Percentiles rank a stretch among this genome's conserved stretches.
Conservation (phyloP, 1,140 invertebrate genomes). For the Hestina assimilis region DNA sequence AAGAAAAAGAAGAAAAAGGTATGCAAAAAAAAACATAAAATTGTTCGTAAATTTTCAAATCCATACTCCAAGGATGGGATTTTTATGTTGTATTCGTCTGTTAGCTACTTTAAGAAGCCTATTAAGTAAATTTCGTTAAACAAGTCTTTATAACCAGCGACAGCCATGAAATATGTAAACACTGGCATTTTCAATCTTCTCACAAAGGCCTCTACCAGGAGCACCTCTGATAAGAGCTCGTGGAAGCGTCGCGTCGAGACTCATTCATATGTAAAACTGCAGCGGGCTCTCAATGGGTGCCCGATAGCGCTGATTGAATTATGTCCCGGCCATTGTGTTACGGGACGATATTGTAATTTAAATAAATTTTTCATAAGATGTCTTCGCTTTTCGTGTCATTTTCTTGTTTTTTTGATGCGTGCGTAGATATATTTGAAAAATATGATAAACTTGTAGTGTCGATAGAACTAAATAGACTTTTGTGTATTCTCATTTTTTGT, state of each 20-base stretch:
- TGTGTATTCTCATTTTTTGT: too few relatives aligned
- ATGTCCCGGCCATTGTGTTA: conserved; percentile 10
- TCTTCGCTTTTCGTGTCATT: not conserved
- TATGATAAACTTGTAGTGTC: too few relatives aligned
- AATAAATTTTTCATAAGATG: conserved; percentile 15
- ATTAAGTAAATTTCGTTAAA: not conserved
- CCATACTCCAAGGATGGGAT: too few relatives aligned
- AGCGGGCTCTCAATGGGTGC: conserved; percentile 9
- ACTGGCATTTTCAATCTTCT: not conserved
- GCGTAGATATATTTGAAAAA: too few relatives aligned
- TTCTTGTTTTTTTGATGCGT: not conserved
- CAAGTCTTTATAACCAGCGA: not conserved
- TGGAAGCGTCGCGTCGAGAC: not conserved
- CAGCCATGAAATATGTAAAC: not conserved
- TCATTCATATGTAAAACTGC: conserved; percentile 19
- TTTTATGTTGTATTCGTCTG: too few relatives aligned
- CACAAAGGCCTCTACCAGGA: not conserved
- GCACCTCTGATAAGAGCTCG: conserved; percentile 9
- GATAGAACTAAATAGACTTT: too few relatives aligned
- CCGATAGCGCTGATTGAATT: conserved; percentile 19
- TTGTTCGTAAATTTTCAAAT: too few relatives aligned
- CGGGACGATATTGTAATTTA: conserved; percentile 12
- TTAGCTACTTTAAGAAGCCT: not conserved
- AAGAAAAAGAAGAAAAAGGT: too few relatives aligned
- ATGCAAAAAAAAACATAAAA: too few relatives aligned